Evolutionary conservation across 2,797 vertebrate species (phyloP), one percentile per base, ranked within the genome.

Genomic region (Mastacembelus armatus): DNA sequence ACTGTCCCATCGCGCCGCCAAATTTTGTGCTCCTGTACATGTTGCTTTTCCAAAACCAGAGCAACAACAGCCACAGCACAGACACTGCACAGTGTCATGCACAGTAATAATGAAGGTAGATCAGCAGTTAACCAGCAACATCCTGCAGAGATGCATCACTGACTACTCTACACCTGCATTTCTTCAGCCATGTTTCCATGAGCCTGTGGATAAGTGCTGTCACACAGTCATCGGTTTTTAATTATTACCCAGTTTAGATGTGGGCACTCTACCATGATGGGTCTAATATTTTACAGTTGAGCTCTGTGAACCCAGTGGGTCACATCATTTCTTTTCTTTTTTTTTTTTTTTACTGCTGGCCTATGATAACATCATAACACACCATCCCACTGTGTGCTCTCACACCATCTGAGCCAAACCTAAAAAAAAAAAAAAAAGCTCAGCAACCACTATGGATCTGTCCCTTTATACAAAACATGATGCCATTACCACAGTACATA

Each of bases 1-100:
- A 48, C 7, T 18, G 48, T 63, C 68, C 7, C 18, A 32, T 26
- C 6, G 15, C 64, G 19, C 44, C 55, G 81, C 78, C 79, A 83
- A 72, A 79, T 44, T 22, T 58, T 65, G 57, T 29, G 32, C 75
- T 58, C 45, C 77, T 47, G 69, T 43, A 54, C 74, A 71, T 63
- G 73, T 74, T 18, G 19, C 65, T 51, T 68, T 66, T 39, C 27
- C 10, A 36, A 76, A 81, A 57, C 40, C 57, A 12, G 59, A 62
- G 49, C 51, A 44, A 26, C 40, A 58, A 16, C 59, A 7, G 51
- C 16, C 3, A 4, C 35, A 10, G 30, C 30, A 6, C 35, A 33
- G 24, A n/a, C 27, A 36, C 8, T 33, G 16, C 16, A 48, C 30
- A 45, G 30, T 16, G 22, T 29, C 7, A 19, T 16, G 32, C 11